Evolutionary conservation across 2,888 invertebrate genomes (phyloP).

Genomic region (Xestia ashworthii): DNA sequence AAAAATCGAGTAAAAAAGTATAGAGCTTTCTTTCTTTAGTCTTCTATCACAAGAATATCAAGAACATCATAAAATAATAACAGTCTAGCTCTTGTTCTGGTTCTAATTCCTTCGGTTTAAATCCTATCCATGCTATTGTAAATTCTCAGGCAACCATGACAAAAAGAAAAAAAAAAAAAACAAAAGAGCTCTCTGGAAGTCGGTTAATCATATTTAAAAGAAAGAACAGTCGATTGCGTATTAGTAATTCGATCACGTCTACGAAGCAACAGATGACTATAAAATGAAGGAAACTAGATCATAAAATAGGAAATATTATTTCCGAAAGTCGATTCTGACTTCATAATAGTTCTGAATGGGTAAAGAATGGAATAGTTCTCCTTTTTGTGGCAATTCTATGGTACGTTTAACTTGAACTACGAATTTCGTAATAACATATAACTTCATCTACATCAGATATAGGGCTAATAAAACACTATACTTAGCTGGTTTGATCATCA

Average conservation of each 20-base stretch:
- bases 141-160: background rate
- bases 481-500: background rate
- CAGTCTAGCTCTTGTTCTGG: too few relatives aligned
- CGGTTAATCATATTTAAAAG: constrained; percentile 28
- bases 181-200: constrained; percentile 2
- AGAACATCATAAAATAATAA: too few relatives aligned
- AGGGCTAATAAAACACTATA: background rate
- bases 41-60: too few relatives aligned
- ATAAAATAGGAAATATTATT: constrained; percentile 57
- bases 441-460: background rate
- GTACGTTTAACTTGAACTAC: background rate
- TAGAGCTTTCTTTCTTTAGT: too few relatives aligned
- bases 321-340: constrained; percentile 48
- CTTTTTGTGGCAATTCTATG: constrained; percentile 13
- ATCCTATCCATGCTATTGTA: background rate
- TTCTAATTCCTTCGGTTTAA: background rate
- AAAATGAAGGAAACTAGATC: constrained; percentile 45
- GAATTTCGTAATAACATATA: background rate
- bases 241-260: constrained; percentile 52
- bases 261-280: constrained; percentile 60
- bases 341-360: constrained; percentile 49
- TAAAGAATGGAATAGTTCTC: constrained; percentile 11
- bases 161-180: background rate
- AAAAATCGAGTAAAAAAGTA: too few relatives aligned
- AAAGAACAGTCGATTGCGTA: constrained; percentile 28